Evolutionary conservation across 2,797 vertebrate genomes (phyloP), one percentile per base, ranked within the genome.

Genomic region (Betta splendens): DNA sequence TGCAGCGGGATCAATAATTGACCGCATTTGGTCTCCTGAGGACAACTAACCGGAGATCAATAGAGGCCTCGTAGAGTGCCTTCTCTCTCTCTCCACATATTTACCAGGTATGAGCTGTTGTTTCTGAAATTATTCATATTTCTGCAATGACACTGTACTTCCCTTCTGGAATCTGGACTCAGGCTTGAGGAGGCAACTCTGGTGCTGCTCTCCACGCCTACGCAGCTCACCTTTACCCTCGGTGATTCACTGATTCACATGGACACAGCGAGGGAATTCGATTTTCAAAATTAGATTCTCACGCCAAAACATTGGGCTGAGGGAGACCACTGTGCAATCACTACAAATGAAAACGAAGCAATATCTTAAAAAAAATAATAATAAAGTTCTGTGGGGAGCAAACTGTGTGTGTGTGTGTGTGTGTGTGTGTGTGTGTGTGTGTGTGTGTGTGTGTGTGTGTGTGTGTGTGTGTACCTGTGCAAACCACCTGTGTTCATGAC

Each of bases 1-100:
- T 81, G 82, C 77, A 29, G 45, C 0, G 0, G 16, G 64, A 84
- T 87, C 84, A 64, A 86, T 88, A 64, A 86, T 85, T 80, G 80
- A 87, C 77, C 65, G 55, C 72, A 77, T 77, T n/a, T 50, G 72
- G 75, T 69, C 72, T 73, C 76, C 68, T 6, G 45, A 78, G 75
- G 67, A 56, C 63, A 29, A 37, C 75, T 73, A 77, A 83, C 59
- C 64, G 51, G 58, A 67, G 79, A 83, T 88, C 86, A 65, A 80
- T 89, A 64, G 56, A 25, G 62, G 51, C 43, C 62, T 50, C 65
- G 75, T 64, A 50, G 69, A 35, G 49, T 33, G n/a, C n/a, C n/a
- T 72, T 49, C 51, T 55, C 63, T 78, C 43, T 45, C 49, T 21
- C 25, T 36, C 60, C 43, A 26, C 44, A 73, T 74, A 64, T 70